A percentile compares a stretch with the other conserved stretches of the same genome.
Evolutionary conservation across 2,113 vertebrate genomes (phyloP).

Genomic region (Thomomys bottae): DNA sequence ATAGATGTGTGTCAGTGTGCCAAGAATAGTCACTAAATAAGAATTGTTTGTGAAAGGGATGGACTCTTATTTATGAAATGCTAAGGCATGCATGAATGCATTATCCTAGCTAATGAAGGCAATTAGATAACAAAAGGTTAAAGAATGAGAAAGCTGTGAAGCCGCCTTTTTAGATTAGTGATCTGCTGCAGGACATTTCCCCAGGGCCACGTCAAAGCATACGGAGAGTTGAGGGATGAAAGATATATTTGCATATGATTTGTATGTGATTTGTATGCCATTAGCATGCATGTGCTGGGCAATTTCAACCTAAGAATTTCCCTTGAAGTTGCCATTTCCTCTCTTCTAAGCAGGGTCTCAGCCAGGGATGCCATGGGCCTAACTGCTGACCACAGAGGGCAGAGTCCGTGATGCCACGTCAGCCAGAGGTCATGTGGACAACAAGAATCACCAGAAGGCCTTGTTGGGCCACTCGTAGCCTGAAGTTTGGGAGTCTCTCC

Average conservation of each 20-base stretch:
- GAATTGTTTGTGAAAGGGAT: conserved; percentile 25
- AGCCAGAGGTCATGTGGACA: background rate
- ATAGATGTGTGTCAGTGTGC: background rate
- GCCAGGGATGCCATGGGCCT: background rate
- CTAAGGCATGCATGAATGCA: background rate
- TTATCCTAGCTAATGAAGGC: conserved; percentile 48
- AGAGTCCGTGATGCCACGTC: background rate
- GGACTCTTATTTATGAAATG: conserved; percentile 31
- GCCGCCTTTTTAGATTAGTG: conserved; percentile 51
- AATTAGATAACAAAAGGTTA: conserved; percentile 66
- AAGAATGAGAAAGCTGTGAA: conserved; percentile 45
- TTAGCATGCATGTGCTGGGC: conserved; percentile 41
- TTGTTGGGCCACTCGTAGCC: background rate
- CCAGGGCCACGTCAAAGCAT: conserved; percentile 50
- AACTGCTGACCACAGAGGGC: background rate
- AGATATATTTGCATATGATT: conserved; percentile 53
- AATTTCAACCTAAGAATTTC: conserved; percentile 40
- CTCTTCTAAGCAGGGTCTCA: background rate
- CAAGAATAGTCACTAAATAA: conserved; percentile 13
- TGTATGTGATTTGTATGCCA: conserved; percentile 47
- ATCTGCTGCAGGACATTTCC: background rate
- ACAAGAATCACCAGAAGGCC: background rate
- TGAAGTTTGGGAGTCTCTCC: background rate
- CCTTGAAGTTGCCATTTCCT: background rate
- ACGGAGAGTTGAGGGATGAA: background rate